Conservation (phyloP, 2,797 vertebrate species). For the Pipistrellus pygmaeus region DNA sequence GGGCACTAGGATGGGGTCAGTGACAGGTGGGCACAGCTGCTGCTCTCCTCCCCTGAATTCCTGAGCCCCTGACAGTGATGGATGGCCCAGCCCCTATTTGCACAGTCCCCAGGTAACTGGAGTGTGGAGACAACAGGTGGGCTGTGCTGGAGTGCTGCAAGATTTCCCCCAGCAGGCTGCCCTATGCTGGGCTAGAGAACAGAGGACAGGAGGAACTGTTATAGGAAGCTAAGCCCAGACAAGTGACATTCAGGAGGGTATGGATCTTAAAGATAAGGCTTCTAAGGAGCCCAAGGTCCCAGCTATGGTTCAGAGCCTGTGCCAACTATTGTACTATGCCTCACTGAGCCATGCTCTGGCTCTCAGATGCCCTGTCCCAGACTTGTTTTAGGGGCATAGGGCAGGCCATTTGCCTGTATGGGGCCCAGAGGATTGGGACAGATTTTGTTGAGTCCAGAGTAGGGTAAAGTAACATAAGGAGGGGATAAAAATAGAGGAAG, state of each 20-base stretch:
- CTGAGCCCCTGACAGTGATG: slow-evolving; percentile 57
- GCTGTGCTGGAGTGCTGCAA: background rate
- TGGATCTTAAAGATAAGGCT: background rate
- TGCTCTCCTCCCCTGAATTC: slow-evolving; percentile 51
- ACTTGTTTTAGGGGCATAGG: background rate
- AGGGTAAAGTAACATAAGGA: background rate
- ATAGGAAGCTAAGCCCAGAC: background rate
- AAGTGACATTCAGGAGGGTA: background rate
- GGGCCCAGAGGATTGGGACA: background rate
- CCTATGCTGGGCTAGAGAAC: background rate
- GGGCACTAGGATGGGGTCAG: background rate
- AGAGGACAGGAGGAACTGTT: background rate
- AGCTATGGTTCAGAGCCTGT: background rate
- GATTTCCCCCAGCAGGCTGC: background rate
- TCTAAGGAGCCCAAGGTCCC: background rate
- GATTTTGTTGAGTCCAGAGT: background rate
- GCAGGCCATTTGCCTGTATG: background rate
- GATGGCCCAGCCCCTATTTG: slow-evolving; percentile 13
- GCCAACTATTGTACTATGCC: background rate
- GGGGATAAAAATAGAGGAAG: background rate
- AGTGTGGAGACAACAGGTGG: slow-evolving; percentile 49
- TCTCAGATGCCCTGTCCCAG: background rate
- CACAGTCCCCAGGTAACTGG: slow-evolving; percentile 59
- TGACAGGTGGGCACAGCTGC: slow-evolving; percentile 54
- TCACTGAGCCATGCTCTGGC: background rate